phyloP scores from a whole-genome alignment of 2,113 vertebrate species.

The Andinoacara biseriatus region DNA sequence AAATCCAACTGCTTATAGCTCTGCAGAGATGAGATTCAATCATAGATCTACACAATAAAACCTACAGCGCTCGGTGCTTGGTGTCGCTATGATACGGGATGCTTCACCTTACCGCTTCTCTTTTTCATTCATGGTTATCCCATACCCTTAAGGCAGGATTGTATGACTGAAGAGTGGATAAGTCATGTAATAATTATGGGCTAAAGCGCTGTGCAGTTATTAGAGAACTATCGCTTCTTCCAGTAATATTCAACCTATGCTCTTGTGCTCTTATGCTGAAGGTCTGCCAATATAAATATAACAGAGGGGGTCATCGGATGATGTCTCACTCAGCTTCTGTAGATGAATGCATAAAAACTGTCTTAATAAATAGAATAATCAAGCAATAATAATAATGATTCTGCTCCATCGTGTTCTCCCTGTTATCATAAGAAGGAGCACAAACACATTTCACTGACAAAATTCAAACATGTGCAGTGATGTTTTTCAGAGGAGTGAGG shows the following conservation, averaged over 20 bases:
- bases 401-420: not conserved
- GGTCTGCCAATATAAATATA: conserved; percentile 23
- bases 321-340: not conserved
- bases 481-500: not conserved
- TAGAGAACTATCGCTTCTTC: conserved; percentile 15
- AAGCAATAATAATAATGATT: not conserved
- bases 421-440: not conserved
- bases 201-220: conserved; percentile 37
- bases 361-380: not conserved
- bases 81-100: conserved; percentile 21
- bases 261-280: conserved; percentile 7
- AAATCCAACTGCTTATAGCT: conserved; percentile 32
- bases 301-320: conserved; percentile 14
- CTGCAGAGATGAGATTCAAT: conserved; percentile 51
- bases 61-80: conserved; percentile 16
- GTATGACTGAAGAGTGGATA: conserved; percentile 38
- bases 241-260: conserved; percentile 30
- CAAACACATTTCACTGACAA: not conserved
- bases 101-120: conserved; percentile 24
- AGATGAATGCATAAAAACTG: not conserved
- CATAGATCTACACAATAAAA: conserved; percentile 4
- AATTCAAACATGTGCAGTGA: not conserved
- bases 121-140: conserved; percentile 30
- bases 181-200: conserved; percentile 43
- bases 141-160: conserved; percentile 40